Conservation (phyloP, 2,888 invertebrate species). For the Thalpophila matura region DNA sequence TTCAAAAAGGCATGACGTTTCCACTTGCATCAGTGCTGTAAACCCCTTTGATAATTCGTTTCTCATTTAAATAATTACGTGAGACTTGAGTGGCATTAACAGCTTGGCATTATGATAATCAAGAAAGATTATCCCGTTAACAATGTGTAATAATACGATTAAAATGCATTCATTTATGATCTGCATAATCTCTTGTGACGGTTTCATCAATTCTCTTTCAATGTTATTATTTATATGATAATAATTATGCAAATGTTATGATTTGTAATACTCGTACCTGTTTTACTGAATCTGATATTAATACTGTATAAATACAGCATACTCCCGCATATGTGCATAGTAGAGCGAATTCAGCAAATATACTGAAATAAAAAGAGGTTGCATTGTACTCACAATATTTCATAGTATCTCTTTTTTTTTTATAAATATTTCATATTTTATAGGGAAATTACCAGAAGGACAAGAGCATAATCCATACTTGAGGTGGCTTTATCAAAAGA, state of each 20-base stretch:
- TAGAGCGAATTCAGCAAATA: constrained; percentile 92
- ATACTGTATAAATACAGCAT: constrained; percentile 94
- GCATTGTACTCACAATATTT: too few relatives aligned
- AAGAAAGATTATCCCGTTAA: constrained; percentile 3
- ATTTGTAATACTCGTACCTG: too few relatives aligned
- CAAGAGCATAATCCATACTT: constrained; percentile 20
- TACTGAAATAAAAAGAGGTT: too few relatives aligned
- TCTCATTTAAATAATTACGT: not conserved
- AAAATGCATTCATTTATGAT: not conserved
- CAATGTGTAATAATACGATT: constrained; percentile 15
- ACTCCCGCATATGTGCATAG: constrained; percentile 93
- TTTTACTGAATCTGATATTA: constrained; percentile 93
- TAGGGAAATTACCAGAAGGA: not conserved
- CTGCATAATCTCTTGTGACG: constrained; percentile 69
- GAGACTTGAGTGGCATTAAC: constrained; percentile 22
- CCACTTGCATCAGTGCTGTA: not conserved
- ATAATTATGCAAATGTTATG: too few relatives aligned
- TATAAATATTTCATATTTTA: too few relatives aligned
- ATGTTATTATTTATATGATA: not conserved
- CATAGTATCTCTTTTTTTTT: too few relatives aligned
- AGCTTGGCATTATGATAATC: constrained; percentile 2
- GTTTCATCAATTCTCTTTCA: constrained; percentile 61
- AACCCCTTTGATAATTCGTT: constrained; percentile 3
- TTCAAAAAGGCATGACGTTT: not conserved
- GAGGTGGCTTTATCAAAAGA: not conserved